Evolutionary conservation across 2,113 vertebrate genomes (phyloP).

Genomic region (Lepisosteus osseus): DNA sequence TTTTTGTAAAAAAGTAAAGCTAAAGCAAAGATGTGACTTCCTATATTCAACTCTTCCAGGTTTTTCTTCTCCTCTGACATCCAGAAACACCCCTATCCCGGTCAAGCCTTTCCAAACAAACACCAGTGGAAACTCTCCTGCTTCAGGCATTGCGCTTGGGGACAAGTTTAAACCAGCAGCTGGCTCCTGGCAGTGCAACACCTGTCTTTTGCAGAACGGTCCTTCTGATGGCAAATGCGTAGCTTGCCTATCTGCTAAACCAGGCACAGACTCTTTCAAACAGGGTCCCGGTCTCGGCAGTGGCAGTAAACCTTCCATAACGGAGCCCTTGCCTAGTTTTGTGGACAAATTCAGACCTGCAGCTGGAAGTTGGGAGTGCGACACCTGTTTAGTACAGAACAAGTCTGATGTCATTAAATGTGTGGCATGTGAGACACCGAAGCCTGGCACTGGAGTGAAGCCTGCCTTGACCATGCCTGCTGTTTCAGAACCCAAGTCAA

Average conservation of each 20-base stretch:
- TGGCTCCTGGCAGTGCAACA: constrained; percentile 74
- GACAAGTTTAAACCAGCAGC: constrained; percentile 67
- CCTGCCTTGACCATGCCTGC: constrained; percentile 70
- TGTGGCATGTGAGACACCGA: constrained; percentile 89
- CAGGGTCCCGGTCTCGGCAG: constrained; percentile 32
- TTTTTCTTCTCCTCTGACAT: constrained; percentile 61
- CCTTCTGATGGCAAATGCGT: constrained; percentile 71
- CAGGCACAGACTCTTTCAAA: constrained; percentile 45
- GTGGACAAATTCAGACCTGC: constrained; percentile 76
- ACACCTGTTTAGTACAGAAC: constrained; percentile 92
- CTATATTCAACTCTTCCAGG: constrained; percentile 47
- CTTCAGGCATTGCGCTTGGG: constrained; percentile 58
- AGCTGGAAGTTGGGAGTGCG: constrained; percentile 87
- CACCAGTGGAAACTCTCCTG: constrained; percentile 63
- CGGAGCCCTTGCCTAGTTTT: constrained; percentile 58
- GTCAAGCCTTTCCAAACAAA: constrained; percentile 55
- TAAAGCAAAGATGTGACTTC: constrained; percentile 10
- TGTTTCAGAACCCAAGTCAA: constrained; percentile 58
- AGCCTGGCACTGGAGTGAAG: constrained; percentile 88
- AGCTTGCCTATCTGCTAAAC: constrained; percentile 69
- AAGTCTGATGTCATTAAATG: constrained; percentile 88
- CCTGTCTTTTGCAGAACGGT: constrained; percentile 74
- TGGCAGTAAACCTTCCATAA: constrained; percentile 39
- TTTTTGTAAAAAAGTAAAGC: too few species aligned
- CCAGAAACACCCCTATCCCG: constrained; percentile 37